Base-by-base conservation (phyloP, 2,113 vertebrate species). In the Physeter macrocephalus region DNA sequence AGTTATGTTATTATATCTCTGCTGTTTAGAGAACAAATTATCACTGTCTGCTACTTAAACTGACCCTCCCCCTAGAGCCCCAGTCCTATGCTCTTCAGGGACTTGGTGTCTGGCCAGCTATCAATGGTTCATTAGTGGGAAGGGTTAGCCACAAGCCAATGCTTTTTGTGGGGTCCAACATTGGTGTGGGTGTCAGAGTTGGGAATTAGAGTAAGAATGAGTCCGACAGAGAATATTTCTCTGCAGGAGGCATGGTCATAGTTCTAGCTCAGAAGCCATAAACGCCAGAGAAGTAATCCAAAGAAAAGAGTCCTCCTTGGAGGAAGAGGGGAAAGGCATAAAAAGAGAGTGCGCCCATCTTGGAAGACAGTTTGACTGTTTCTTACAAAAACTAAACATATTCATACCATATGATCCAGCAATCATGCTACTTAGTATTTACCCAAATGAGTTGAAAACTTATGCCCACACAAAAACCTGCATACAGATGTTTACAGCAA, bases 11-110 rank as follows among this genome's bases (percentile, higher is more conserved):
- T 80, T 83, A 43, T 31, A 72, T 39, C n/a, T 52, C 20, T 86
- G n/a, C 36, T 93, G 39, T 96, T 94, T 85, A 92, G 36, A 78
- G 54, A 94, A 84, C 15, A 90, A 88, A 93, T 72, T 90, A 39
- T 78, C 67, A 94, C 29, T 94, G 36, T 3, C 29, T 94, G 29
- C 62, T 88, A 77, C 25, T 69, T 92, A 92, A 90, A 75, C 31
- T 95, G 75, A 74, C 31, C 59, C 85, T 25, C 18, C 62, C 25
- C 75, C n/a, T 67, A 66, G 52, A 81, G 13, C 20, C 4, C 29
- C 5, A 81, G 29, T 78, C 29, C 13, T 87, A 54, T 90, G 34
- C 10, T 49, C 23, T 93, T 83, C 54, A 77, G 36, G 17, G 57
- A 39, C 3, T 41, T 87, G n/a, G 21, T 83, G 13, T 61, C 36